Base-by-base conservation (phyloP, 1,140 invertebrate genomes). In the Drosophila paulistorum region DNA sequence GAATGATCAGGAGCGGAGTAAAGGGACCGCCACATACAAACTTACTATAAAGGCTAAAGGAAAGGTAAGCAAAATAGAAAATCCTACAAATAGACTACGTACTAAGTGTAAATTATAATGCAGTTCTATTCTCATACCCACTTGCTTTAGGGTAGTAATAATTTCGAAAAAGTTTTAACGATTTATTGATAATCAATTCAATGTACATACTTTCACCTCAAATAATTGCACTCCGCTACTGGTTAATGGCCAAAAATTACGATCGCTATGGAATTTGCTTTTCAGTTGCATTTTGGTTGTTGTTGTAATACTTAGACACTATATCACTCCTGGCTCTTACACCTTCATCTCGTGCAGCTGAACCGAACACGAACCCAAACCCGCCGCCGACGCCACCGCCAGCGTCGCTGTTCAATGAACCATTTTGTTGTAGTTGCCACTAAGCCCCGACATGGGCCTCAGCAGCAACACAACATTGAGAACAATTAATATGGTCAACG, bases 401-500 rank as follows among this genome's bases (percentile, higher is more conserved):
- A 26, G 10, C 37, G 51, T 60, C 57, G 30, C 71, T 86, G 83
- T 78, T 66, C 82, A 85, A 85, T 85, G 82, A 85, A 85, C 75
- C 83, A 78, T 77, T 63, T 63, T 61, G 48, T 62, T 62, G 35
- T 64, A 11, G 73, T 60, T 76, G 74, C 68, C 74, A 77, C 63
- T 76, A 67, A 23, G 73, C 64, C 73, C 65, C 68, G 68, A 77
- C 57, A 60, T 66, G 70, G 77, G n/a, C 62, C 73, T 20, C 39
- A 42, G 20, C 59, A 61, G 20, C 20, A 23, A 62, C 60, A 37
- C 64, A 62, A 65, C 70, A 73, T 65, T 45, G 63, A 67, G 83
- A 77, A 87, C 84, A 83, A 87, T 87, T 87, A 87, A 78, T 89
- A 89, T 89, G 71, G 74, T 60, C 84, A 87, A 71, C 84, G 84